Evolutionary conservation across 2,797 vertebrate species (phyloP).

Genomic region (Cossypha caffra): DNA sequence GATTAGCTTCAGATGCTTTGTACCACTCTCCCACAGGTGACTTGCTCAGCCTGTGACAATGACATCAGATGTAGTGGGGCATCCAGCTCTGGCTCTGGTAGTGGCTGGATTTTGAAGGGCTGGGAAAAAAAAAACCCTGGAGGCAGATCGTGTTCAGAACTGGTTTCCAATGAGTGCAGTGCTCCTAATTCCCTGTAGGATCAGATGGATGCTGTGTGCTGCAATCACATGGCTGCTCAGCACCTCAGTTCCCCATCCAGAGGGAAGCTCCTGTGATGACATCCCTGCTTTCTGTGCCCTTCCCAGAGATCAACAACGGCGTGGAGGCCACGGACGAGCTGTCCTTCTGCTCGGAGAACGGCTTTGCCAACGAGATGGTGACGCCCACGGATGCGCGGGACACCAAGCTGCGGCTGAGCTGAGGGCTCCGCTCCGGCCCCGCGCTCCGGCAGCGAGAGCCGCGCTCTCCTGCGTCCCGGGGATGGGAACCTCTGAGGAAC

Average conservation of each 20-base stretch:
- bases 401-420: conserved; percentile 47
- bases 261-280: background rate
- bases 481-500: conserved; percentile 34
- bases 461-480: background rate
- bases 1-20: background rate
- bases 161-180: background rate
- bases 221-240: fast-evolving
- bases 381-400: conserved; percentile 57
- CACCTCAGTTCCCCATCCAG: background rate
- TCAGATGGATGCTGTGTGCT: fast-evolving
- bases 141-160: background rate
- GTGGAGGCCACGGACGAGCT: conserved; percentile 86
- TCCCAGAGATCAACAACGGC: conserved; percentile 87
- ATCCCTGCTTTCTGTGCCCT: background rate
- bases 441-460: background rate
- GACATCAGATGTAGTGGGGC: fast-evolving
- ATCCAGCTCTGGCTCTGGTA: background rate
- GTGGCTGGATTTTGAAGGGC: background rate
- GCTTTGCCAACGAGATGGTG: conserved; percentile 77
- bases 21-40: background rate
- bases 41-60: background rate
- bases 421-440: background rate
- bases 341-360: conserved; percentile 85
- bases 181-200: background rate
- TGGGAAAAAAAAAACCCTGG: background rate